These are phyloP conservation scores for Podarcis lilfordi DNA, from an alignment of 2,797 vertebrate species.

Conservation along the genomic window DNA sequence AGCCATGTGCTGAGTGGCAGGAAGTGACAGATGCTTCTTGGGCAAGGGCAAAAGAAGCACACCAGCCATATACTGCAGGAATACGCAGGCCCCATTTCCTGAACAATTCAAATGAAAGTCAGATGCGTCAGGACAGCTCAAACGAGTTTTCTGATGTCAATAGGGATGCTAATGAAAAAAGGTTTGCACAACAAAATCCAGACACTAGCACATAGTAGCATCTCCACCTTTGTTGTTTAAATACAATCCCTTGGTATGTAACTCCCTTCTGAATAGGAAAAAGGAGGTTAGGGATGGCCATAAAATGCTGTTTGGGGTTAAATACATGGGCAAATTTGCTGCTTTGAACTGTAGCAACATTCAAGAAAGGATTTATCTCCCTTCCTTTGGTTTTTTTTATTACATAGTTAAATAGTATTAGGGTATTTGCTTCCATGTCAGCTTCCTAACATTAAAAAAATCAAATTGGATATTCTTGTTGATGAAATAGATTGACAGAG, in stretches of 20 bases:
- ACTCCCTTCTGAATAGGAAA: constrained; percentile 55
- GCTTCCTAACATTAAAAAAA: not conserved
- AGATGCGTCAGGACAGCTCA: constrained; percentile 62
- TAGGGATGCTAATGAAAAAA: constrained; percentile 62
- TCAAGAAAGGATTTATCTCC: constrained; percentile 11
- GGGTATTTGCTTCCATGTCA: constrained; percentile 8
- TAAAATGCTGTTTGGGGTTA: constrained; percentile 40
- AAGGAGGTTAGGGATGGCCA: constrained; percentile 30
- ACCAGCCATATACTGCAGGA: constrained; percentile 16
- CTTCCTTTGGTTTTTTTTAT: not conserved
- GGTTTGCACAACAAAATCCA: constrained; percentile 64
- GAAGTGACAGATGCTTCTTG: constrained; percentile 31
- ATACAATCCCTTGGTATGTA: constrained; percentile 31
- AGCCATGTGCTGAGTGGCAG: constrained; percentile 43
- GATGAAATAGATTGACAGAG: not conserved
- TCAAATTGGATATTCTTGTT: constrained; percentile 23
- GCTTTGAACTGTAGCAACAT: constrained; percentile 19
- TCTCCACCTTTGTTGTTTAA: constrained; percentile 56
- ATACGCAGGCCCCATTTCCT: constrained; percentile 51
- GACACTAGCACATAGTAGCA: constrained; percentile 47
- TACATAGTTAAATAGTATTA: not conserved
- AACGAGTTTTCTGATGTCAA: constrained; percentile 49
- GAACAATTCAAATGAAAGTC: constrained; percentile 61
- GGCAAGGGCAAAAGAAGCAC: constrained; percentile 61
- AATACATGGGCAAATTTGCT: not conserved